Conservation (phyloP, 2,113 vertebrate genomes). For the Poeciliopsis turrubarensis region DNA sequence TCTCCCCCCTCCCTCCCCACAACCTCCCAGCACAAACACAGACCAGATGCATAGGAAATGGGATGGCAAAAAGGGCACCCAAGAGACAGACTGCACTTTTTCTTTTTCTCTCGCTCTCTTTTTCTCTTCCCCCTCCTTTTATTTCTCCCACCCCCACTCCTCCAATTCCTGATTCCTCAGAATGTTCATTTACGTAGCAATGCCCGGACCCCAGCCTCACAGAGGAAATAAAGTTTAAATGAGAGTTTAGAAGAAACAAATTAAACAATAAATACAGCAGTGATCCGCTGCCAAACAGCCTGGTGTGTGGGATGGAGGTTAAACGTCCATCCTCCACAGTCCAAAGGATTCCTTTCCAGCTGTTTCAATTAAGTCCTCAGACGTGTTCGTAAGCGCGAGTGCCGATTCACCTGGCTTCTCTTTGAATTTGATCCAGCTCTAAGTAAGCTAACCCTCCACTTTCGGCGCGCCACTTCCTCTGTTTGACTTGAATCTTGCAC, state of each 20-base stretch:
- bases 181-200: slow-evolving; percentile 76
- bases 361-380: slow-evolving; percentile 57
- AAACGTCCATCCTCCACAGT: slow-evolving; percentile 71
- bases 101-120: slow-evolving; percentile 33
- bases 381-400: slow-evolving; percentile 39
- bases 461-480: slow-evolving; percentile 29
- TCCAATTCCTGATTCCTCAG: slow-evolving; percentile 67
- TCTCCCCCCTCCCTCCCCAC: slow-evolving; percentile 77
- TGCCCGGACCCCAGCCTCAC: slow-evolving; percentile 79
- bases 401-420: slow-evolving; percentile 41
- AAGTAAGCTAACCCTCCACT: slow-evolving; percentile 24
- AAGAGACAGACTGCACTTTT: slow-evolving; percentile 84
- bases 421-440: slow-evolving; percentile 41
- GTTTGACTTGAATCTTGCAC: slow-evolving; percentile 43
- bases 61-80: slow-evolving; percentile 90
- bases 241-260: slow-evolving; percentile 78
- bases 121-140: slow-evolving; percentile 11
- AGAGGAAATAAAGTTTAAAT: slow-evolving; percentile 82
- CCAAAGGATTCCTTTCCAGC: slow-evolving; percentile 65
- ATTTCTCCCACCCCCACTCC: slow-evolving; percentile 19
- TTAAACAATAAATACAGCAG: slow-evolving; percentile 79
- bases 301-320: slow-evolving; percentile 77
- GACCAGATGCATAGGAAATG: slow-evolving; percentile 89
- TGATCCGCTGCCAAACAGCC: slow-evolving; percentile 68
- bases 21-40: slow-evolving; percentile 81